These are phyloP conservation scores for Nyctibius grandis DNA, from an alignment of 2,797 vertebrate genomes.

Conservation along the genomic window DNA sequence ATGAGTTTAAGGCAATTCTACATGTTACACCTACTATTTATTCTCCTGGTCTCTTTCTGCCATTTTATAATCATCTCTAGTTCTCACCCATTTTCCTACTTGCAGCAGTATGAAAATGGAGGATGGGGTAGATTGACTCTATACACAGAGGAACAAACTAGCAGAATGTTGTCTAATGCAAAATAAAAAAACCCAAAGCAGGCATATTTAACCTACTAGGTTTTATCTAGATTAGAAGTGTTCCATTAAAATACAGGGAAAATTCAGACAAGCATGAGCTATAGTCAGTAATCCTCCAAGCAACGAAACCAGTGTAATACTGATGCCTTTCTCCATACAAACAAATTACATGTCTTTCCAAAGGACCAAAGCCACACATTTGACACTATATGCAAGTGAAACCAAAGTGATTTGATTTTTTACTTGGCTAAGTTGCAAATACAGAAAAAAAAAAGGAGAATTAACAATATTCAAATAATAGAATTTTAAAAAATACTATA, in stretches of 20 bases:
- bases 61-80: background rate
- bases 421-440: background rate
- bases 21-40: background rate
- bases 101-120: background rate
- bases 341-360: background rate
- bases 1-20: background rate
- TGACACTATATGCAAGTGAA: background rate
- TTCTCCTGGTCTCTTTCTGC: background rate
- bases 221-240: background rate
- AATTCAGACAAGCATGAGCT: background rate
- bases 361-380: background rate
- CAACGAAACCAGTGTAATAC: background rate
- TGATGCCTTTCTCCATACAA: background rate
- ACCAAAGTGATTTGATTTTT: background rate
- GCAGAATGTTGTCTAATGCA: background rate
- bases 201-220: background rate
- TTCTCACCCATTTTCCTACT: background rate
- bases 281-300: background rate
- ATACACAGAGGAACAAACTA: background rate
- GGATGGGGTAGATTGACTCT: background rate
- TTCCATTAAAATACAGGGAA: background rate
- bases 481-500: background rate
- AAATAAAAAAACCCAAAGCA: background rate
- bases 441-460: background rate
- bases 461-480: background rate